Percentiles rank a stretch among this genome's conserved stretches.
These are phyloP conservation scores for Brachycybe producta DNA, from an alignment of 2,888 invertebrate genomes.

Conservation along the genomic window DNA sequence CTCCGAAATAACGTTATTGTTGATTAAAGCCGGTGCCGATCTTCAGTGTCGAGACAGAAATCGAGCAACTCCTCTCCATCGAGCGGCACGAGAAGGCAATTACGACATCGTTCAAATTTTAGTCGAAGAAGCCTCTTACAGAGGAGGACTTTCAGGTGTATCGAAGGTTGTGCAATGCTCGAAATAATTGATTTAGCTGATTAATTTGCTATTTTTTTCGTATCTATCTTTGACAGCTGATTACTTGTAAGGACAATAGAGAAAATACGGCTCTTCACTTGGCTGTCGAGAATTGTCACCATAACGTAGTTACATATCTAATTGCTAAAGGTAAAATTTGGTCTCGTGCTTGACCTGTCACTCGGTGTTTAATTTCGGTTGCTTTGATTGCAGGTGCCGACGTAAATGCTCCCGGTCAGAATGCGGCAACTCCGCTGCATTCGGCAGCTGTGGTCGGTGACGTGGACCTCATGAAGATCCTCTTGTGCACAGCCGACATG, in stretches of 20 bases:
- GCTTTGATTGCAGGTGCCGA: conserved; percentile 20
- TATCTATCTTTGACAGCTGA: conserved; percentile 28
- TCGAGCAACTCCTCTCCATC: conserved; percentile 34
- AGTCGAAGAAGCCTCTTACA: conserved; percentile 20
- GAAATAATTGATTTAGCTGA: neutral
- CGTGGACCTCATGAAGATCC: conserved; percentile 23
- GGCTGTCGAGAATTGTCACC: conserved; percentile 36
- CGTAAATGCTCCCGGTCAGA: conserved; percentile 20
- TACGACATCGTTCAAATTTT: conserved; percentile 24
- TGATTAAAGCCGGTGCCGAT: conserved; percentile 33
- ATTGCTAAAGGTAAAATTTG: conserved; percentile 22
- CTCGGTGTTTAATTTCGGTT: neutral
- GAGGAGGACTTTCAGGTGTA: conserved; percentile 3
- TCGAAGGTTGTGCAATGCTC: conserved; percentile 9
- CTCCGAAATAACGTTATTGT: conserved; percentile 29
- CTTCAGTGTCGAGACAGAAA: conserved; percentile 29
- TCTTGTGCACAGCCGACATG: conserved; percentile 30
- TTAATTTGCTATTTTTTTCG: neutral
- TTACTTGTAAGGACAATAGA: conserved; percentile 34
- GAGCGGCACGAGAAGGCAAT: conserved; percentile 31
- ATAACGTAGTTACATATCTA: conserved; percentile 29
- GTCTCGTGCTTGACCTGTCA: neutral
- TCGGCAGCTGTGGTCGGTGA: conserved; percentile 31
- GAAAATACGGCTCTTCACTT: conserved; percentile 35
- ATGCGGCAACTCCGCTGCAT: conserved; percentile 29